These are phyloP conservation scores for Rhagologus leucostigma DNA, from an alignment of 2,113 vertebrate species.

Conservation along the genomic window DNA sequence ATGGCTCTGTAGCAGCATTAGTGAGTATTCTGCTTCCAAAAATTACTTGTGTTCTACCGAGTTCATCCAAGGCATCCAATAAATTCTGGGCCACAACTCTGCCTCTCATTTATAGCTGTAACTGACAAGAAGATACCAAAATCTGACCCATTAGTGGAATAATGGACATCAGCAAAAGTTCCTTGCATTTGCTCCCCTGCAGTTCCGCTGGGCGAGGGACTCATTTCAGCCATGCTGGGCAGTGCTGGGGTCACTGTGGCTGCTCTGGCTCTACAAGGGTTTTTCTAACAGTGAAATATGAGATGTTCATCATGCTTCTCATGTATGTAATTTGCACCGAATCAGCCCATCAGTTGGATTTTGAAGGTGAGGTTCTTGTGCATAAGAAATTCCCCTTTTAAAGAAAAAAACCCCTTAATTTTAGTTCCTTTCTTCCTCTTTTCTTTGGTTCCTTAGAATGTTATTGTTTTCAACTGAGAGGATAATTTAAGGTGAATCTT, in stretches of 20 bases:
- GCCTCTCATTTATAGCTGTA: neutral
- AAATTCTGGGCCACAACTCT: neutral
- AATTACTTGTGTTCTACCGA: neutral
- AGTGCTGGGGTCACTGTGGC: neutral
- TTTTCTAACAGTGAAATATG: neutral
- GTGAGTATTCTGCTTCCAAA: neutral
- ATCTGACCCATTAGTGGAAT: neutral
- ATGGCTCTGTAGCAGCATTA: neutral
- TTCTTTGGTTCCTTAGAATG: neutral
- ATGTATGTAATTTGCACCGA: neutral
- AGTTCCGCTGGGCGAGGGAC: neutral
- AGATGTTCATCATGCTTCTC: neutral
- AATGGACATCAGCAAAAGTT: neutral
- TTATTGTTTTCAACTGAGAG: conserved; percentile 11
- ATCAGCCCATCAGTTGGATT: neutral
- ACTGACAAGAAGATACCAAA: neutral
- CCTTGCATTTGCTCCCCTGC: neutral
- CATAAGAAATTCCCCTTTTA: neutral
- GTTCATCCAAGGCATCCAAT: neutral
- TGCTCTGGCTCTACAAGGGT: neutral
- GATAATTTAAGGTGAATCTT: conserved; percentile 18
- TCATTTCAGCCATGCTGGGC: neutral
- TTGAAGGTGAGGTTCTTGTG: neutral
- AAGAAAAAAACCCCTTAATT: neutral
- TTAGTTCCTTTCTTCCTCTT: neutral